These are phyloP conservation scores for Hyles lineata DNA, from an alignment of 2,888 invertebrate genomes.

Conservation along the genomic window DNA sequence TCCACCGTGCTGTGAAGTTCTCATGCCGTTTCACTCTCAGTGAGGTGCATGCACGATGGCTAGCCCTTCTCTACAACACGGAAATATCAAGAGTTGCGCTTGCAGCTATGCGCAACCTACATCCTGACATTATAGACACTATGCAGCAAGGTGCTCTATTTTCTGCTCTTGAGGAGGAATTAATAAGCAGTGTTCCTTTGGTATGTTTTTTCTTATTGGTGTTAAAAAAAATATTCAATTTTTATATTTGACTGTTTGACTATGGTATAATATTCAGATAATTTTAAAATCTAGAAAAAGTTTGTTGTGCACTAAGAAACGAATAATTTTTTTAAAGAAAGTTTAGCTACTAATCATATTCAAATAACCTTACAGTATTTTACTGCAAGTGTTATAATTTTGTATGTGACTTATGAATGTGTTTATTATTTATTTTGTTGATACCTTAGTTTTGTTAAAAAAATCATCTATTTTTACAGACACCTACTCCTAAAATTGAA, in stretches of 20 bases:
- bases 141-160: conserved; percentile 95
- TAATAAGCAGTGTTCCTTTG: conserved; percentile 92
- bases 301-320: no score
- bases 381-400: no score
- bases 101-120: conserved; percentile 96
- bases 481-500: conserved; percentile 89
- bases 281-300: no score
- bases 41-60: conserved; percentile 98
- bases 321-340: no score
- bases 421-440: no score
- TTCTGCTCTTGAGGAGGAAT: conserved; percentile 94
- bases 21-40: conserved; percentile 97
- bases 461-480: conserved; percentile 74
- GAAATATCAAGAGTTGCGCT: conserved; percentile 96
- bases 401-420: no score
- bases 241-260: no score
- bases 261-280: no score
- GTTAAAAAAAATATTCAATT: neutral
- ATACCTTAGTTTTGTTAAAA: no score
- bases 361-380: no score
- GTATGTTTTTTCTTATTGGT: conserved; percentile 53
- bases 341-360: no score
- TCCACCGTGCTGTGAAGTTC: conserved; percentile 97
- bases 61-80: conserved; percentile 97
- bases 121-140: conserved; percentile 94